phyloP scores from a whole-genome alignment of 2,888 invertebrate species.

The Leptopterna dolabrata region DNA sequence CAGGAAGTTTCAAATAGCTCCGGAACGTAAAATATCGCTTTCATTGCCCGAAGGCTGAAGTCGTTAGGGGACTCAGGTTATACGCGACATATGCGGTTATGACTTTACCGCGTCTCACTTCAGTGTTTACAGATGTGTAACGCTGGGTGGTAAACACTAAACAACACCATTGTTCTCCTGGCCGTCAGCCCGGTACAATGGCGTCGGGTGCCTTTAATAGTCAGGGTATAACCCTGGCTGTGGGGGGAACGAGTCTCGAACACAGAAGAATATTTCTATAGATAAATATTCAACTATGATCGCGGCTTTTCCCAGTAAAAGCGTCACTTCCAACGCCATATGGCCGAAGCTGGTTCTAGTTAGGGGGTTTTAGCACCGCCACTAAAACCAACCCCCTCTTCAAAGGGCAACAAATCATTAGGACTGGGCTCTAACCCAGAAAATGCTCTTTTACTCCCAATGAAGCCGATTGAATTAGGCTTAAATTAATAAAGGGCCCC shows the following conservation, averaged over 20 bases:
- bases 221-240: background rate
- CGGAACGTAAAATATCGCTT: background rate
- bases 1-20: background rate
- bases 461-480: conserved; percentile 43
- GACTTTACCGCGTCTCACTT: conserved; percentile 13
- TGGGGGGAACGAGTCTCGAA: background rate
- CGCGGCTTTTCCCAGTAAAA: background rate
- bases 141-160: conserved; percentile 43
- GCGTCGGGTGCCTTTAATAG: conserved; percentile 33
- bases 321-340: conserved; percentile 20
- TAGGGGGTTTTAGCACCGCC: background rate
- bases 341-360: conserved; percentile 11
- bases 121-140: conserved; percentile 45
- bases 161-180: conserved; percentile 32
- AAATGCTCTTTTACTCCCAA: conserved; percentile 2
- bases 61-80: background rate
- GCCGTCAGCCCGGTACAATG: background rate
- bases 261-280: conserved; percentile 15
- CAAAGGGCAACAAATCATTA: conserved; percentile 41
- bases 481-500: conserved; percentile 28
- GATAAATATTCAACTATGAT: conserved; percentile 25
- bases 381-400: background rate
- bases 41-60: background rate
- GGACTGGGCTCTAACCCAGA: background rate
- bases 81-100: conserved; percentile 35